Evolutionary conservation across 2,113 vertebrate genomes (phyloP), one percentile per base, ranked within the genome.

Genomic region (Rhizomys pruinosus): DNA sequence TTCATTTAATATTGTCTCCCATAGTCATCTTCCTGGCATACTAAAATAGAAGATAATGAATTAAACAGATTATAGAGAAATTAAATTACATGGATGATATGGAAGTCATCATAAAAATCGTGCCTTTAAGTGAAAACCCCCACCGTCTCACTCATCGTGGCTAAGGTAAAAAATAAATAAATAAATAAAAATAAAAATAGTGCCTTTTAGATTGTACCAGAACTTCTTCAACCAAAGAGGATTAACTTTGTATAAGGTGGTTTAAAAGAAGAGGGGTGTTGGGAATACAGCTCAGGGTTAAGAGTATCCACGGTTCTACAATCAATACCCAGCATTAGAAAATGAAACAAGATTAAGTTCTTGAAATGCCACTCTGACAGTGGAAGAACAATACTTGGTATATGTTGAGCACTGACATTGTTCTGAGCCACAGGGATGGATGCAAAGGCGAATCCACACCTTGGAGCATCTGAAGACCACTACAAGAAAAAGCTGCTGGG

Each of bases 101-200:
- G 25, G 73, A 9, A 52, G 47, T 57, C 68, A 2, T 71, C 37
- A 72, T 37, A 7, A 8, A 27, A 80, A 77, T 29, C 59, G 52
- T 81, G 34, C 61, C 63, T 95, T 88, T 90, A 81, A 52, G 17
- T n/a, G n/a, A n/a, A n/a, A n/a, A n/a, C n/a, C n/a, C n/a, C n/a
- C n/a, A n/a, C n/a, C n/a, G n/a, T n/a, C n/a, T n/a, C n/a, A n/a
- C n/a, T n/a, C n/a, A n/a, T n/a, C n/a, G n/a, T n/a, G n/a, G n/a
- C n/a, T n/a, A n/a, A n/a, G n/a, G n/a, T n/a, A n/a, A n/a, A n/a
- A n/a, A n/a, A n/a, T n/a, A n/a, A n/a, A n/a, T n/a, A n/a, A n/a
- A n/a, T n/a, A n/a, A n/a, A n/a, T n/a, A n/a, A n/a, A n/a, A n/a
- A n/a, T n/a, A n/a, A n/a, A 27, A 80, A 77, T 29, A 66, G 52